Evolutionary conservation across 1,140 invertebrate species (phyloP).

Genomic region (Papilio helenus): DNA sequence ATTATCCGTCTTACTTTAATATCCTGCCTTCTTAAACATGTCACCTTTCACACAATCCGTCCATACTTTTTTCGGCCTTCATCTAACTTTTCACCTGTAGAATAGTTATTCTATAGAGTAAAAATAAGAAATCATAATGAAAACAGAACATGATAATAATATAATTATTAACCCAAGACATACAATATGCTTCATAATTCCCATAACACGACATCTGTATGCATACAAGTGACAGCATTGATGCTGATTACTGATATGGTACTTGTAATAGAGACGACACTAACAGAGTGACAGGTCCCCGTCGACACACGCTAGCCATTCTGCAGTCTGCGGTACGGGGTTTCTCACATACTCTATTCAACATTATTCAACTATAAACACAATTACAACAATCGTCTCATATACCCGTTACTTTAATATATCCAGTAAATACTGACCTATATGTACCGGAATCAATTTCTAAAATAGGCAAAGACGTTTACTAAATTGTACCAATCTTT

Average conservation of each 20-base stretch:
- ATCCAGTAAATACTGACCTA: background rate
- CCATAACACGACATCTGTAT: background rate
- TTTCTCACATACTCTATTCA: background rate
- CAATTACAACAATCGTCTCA: too few relatives aligned
- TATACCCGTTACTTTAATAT: background rate
- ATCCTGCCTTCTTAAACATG: too few relatives aligned
- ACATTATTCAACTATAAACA: background rate
- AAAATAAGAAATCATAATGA: background rate
- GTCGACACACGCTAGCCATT: background rate
- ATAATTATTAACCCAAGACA: background rate
- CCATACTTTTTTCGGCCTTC: too few relatives aligned
- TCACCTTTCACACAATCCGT: too few relatives aligned
- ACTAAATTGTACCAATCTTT: background rate
- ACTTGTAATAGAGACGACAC: background rate
- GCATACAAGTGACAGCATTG: background rate
- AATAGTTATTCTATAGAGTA: too few relatives aligned
- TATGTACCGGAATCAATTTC: background rate
- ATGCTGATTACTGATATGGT: background rate
- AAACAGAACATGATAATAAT: too few relatives aligned
- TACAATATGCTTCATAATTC: background rate
- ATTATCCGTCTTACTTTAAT: too few relatives aligned
- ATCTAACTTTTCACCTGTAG: too few relatives aligned
- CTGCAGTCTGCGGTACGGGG: background rate
- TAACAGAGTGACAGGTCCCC: background rate
- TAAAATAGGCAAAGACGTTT: background rate